Evolutionary conservation across 2,113 vertebrate species (phyloP).

Genomic region (Neogale vison): DNA sequence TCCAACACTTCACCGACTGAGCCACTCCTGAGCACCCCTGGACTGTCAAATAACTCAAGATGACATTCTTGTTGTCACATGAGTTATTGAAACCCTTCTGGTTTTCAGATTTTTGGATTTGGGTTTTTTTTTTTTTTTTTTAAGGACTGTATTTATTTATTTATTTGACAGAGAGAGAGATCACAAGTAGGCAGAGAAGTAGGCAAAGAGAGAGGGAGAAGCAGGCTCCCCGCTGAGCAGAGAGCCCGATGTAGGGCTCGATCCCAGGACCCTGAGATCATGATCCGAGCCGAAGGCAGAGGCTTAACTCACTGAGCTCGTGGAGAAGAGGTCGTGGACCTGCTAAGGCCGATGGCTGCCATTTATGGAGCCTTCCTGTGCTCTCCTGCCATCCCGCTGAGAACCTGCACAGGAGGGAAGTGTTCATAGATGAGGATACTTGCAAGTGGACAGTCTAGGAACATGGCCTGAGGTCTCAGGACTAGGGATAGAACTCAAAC

Average conservation of each 20-base stretch:
- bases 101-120: not conserved
- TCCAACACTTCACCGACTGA: rapidly evolving
- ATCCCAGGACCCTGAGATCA: too few species aligned
- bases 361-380: not conserved
- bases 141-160: too few species aligned
- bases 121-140: not conserved
- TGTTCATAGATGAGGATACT: not conserved
- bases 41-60: not conserved
- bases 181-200: too few species aligned
- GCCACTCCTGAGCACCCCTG: not conserved
- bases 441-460: not conserved
- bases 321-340: not conserved
- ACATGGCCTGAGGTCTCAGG: not conserved
- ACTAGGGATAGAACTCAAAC: not conserved
- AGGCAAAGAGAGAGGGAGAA: too few species aligned
- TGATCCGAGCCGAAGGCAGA: too few species aligned
- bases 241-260: too few species aligned
- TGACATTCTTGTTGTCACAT: not conserved
- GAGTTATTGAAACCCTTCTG: not conserved
- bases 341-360: not conserved
- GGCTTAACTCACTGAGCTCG: not conserved
- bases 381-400: not conserved
- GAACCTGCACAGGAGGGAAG: not conserved
- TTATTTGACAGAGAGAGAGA: too few species aligned
- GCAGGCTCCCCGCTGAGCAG: too few species aligned